Evolutionary conservation across 2,797 vertebrate genomes (phyloP).

Genomic region (Bradypodion pumilum): DNA sequence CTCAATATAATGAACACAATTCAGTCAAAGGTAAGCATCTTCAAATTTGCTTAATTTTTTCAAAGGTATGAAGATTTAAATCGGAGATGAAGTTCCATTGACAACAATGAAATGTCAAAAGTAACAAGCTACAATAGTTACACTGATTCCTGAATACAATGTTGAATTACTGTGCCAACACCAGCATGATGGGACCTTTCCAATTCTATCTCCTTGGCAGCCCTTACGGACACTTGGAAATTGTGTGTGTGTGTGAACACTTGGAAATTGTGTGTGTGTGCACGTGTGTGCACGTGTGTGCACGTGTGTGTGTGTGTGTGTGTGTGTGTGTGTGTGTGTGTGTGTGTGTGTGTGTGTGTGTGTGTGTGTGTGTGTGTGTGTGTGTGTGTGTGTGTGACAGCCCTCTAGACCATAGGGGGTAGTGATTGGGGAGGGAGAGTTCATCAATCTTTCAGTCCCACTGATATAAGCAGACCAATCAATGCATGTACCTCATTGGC

Average conservation of each 20-base stretch:
- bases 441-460: background rate
- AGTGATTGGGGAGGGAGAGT: background rate
- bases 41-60: rapidly evolving
- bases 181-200: background rate
- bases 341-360: too few species aligned
- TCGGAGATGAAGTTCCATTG: background rate
- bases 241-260: too few species aligned
- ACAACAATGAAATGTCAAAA: background rate
- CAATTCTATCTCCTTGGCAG: background rate
- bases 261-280: too few species aligned
- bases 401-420: background rate
- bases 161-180: background rate
- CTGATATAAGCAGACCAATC: background rate
- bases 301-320: too few species aligned
- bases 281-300: too few species aligned
- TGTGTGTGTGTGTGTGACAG: too few species aligned
- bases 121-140: background rate
- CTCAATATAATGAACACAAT: background rate
- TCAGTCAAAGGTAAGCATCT: background rate
- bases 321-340: too few species aligned
- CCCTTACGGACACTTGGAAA: background rate
- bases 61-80: background rate
- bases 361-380: too few species aligned
- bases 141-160: background rate
- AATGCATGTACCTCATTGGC: background rate